These are phyloP conservation scores for Lepus townsendii DNA, from an alignment of 2,797 vertebrate genomes.

Conservation along the genomic window DNA sequence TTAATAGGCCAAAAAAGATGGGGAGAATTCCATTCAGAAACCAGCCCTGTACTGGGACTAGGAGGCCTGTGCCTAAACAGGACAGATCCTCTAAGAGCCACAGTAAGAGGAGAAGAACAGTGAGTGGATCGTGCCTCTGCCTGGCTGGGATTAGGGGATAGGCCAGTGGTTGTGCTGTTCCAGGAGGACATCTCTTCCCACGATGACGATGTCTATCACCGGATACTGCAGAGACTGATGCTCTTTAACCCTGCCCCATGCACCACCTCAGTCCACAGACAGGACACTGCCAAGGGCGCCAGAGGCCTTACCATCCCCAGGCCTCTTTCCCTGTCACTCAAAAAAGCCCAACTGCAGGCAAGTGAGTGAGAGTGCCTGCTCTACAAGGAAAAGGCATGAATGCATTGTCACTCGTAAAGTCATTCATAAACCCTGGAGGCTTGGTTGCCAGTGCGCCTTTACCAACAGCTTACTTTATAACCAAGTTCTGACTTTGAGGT, in stretches of 20 bases:
- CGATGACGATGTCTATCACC: background rate
- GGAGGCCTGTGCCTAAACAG: background rate
- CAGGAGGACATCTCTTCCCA: background rate
- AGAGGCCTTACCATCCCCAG: background rate
- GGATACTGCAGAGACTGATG: background rate
- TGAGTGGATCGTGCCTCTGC: background rate
- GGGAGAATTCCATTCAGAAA: background rate
- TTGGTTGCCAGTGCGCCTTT: background rate
- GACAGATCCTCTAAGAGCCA: background rate
- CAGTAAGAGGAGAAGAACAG: background rate
- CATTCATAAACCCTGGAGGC: background rate
- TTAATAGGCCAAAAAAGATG: background rate
- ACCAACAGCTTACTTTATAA: background rate
- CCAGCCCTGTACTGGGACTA: background rate
- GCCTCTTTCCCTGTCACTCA: background rate
- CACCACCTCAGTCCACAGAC: background rate
- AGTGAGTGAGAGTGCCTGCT: background rate
- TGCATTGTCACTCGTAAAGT: background rate
- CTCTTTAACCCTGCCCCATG: background rate
- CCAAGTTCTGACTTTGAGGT: background rate
- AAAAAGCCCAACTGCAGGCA: background rate
- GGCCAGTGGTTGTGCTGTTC: background rate
- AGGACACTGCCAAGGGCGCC: background rate
- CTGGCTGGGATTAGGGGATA: background rate
- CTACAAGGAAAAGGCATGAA: background rate